Conservation (phyloP, 2,113 vertebrate genomes). For the Charina bottae region DNA sequence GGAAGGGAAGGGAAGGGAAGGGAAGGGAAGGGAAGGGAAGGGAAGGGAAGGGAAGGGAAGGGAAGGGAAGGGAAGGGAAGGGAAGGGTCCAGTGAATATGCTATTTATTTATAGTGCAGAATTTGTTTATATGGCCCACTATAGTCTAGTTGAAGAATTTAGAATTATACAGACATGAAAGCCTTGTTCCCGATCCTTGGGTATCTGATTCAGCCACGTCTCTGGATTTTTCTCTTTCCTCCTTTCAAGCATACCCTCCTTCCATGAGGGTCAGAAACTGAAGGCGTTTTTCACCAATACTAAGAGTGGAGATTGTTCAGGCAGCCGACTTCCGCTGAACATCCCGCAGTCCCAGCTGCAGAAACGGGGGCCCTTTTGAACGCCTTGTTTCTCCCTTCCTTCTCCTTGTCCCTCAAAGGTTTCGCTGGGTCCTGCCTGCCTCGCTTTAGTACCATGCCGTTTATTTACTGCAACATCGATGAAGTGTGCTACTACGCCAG, state of each 20-base stretch:
- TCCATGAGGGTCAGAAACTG: neutral
- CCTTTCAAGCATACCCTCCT: neutral
- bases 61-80: neutral
- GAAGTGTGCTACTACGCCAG: constrained; percentile 93
- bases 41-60: too few species aligned
- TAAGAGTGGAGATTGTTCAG: neutral
- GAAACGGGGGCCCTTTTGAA: neutral
- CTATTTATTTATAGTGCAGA: neutral
- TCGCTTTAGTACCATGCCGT: constrained; percentile 95
- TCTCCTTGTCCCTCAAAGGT: constrained; percentile 71
- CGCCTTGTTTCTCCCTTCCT: too few species aligned
- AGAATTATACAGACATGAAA: neutral
- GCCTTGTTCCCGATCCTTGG: too few species aligned
- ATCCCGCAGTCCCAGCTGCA: neutral
- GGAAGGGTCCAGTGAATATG: neutral
- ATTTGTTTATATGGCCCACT: neutral
- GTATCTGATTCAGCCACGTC: neutral
- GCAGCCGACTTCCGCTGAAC: neutral
- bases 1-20: too few species aligned
- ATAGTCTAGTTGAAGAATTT: neutral
- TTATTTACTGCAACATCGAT: constrained; percentile 93
- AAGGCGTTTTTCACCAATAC: neutral
- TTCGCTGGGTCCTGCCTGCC: constrained; percentile 93
- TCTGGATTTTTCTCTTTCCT: neutral
- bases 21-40: too few species aligned